Evolutionary conservation across 2,113 vertebrate genomes (phyloP), one percentile per base, ranked within the genome.

Genomic region (Bubalus kerabau): DNA sequence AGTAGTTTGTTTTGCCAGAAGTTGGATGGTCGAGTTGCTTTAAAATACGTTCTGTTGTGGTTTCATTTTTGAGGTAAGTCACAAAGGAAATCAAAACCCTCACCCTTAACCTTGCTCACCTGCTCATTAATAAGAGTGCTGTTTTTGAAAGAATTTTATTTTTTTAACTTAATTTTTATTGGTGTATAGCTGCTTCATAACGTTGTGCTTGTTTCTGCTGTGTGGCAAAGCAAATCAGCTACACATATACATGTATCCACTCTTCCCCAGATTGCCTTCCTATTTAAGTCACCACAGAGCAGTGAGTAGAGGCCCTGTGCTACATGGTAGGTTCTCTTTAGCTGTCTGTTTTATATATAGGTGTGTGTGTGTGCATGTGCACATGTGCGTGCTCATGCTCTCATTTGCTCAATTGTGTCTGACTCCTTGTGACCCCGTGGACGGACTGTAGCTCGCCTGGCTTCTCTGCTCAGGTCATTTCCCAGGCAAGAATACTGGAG

Each of bases 361-460:
- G 36, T 1, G 21, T 74, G 67, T 74, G 67, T 74, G 21, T 26
- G 36, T 43, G 23, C 0, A 1, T 7, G 36, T 43, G 36, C 36
- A 26, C 7, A 43, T 13, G 3, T 26, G 71, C 0, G 6, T 76
- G 21, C 23, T 74, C n/a, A 40, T 43, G 71, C 23, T 26, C 3
- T 26, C 12, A 76, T 40, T 76, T 43, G 40, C 21, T 43, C 40
- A 43, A 12, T 15, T 76, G 71, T 43, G 71, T 76, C 71, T 43
- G 40, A 43, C 23, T 43, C 40, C 71, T 43, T 74, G 21, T 74
- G 71, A 74, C 71, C 71, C 23, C 0, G 23, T 76, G 40, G 23
- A 43, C 0, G 6, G 40, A 26, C 71, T 76, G 40, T 76, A 43
- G 71, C 71, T 23, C 0, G 0, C 40, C 23, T 0, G 6, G 71